phyloP scores from a whole-genome alignment of 2,113 vertebrate genomes.

The Rhegmatorhina hoffmannsi region DNA sequence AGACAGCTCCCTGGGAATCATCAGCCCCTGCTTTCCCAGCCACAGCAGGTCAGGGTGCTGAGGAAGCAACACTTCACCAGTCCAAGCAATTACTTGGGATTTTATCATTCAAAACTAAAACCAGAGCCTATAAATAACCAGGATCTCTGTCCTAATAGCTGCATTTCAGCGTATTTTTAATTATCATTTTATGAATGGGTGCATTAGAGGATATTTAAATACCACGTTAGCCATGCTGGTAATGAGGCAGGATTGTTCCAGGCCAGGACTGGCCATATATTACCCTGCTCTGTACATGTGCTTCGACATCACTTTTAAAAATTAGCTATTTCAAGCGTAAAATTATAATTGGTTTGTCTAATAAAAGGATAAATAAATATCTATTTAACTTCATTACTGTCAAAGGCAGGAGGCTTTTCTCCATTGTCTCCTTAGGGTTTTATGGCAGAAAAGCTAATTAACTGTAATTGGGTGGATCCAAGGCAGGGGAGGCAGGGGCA shows the following conservation, averaged over 20 bases:
- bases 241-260: constrained; percentile 61
- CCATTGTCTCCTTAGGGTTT: constrained; percentile 66
- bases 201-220: constrained; percentile 70
- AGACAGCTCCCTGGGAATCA: background rate
- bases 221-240: constrained; percentile 17
- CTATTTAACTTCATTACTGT: constrained; percentile 78
- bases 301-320: constrained; percentile 61
- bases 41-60: accelerated
- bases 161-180: constrained; percentile 60
- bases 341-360: constrained; percentile 77
- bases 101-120: constrained; percentile 31
- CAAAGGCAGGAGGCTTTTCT: constrained; percentile 70
- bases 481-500: constrained; percentile 35
- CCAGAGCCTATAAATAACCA: constrained; percentile 37
- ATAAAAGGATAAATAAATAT: constrained; percentile 81
- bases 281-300: constrained; percentile 13
- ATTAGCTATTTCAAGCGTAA: constrained; percentile 70
- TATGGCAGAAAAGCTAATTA: constrained; percentile 75
- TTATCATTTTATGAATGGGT: constrained; percentile 69
- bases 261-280: constrained; percentile 49
- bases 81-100: constrained; percentile 23
- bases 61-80: background rate
- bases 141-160: constrained; percentile 47
- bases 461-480: constrained; percentile 73
- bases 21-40: constrained; percentile 41